Evolutionary conservation across 2,797 vertebrate genomes (phyloP), one percentile per base, ranked within the genome.

Genomic region (Pseudomugil gertrudae): DNA sequence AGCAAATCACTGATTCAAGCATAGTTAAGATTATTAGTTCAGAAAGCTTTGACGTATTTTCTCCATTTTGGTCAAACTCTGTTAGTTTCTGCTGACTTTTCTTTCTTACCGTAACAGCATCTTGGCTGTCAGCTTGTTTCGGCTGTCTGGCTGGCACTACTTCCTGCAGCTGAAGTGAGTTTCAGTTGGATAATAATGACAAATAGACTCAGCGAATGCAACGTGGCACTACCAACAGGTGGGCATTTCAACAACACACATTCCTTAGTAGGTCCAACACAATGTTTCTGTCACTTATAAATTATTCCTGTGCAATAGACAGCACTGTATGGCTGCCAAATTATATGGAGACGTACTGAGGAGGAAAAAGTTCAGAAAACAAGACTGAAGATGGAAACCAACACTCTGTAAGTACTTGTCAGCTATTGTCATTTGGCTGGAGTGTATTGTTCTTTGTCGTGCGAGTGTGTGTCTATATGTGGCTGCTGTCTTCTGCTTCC

Each of bases 111-210:
- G 47, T 54, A 55, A 57, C 53, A 74, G 38, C 27, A 57, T 72
- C 62, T 72, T 67, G 66, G 74, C 79, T 76, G 78, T 66, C 69
- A 57, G 72, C 66, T 72, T 4, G 32, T 80, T 60, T 77, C 59
- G 69, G 78, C 77, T 73, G 69, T 57, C 64, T 48, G 69, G 23
- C 65, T 73, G 67, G 63, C 47, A 23, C 51, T 67, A 21, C 52
- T n/a, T 26, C 68, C 61, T 19, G 27, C 72, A 76, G 74, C 78
- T 40, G 50, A 43, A 3, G 23, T 3, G 40, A 69, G 71, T 65
- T 73, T 80, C 76, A 59, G 38, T 72, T 5, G 36, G 52, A 60
- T 83, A 74, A 80, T 79, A 75, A 79, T 76, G 78, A 84, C 81
- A 83, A 80, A 87, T 54, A 26, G 4, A 57, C 68, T 72, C 55